These are phyloP conservation scores for Lasiurus cinereus DNA, from an alignment of 2,113 vertebrate species.

Conservation along the genomic window DNA sequence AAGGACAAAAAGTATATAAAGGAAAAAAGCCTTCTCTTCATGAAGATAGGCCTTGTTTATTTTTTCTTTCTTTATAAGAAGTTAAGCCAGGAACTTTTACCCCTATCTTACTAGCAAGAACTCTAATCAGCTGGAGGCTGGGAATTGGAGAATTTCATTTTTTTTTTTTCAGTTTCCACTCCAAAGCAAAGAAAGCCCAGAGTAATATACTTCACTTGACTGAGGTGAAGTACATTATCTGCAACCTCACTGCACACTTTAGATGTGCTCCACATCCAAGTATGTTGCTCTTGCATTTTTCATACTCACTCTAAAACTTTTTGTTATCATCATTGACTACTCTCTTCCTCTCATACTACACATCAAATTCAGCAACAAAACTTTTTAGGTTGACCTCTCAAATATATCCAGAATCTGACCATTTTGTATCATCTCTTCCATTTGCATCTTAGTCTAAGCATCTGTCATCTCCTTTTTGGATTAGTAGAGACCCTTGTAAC, in stretches of 20 bases:
- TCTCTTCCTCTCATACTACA: background rate
- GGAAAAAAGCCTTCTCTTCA: background rate
- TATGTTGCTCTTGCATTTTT: background rate
- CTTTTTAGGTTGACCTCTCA: background rate
- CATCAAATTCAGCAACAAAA: constrained; percentile 12
- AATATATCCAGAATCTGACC: background rate
- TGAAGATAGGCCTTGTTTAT: background rate
- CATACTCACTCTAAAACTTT: background rate
- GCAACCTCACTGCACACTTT: background rate
- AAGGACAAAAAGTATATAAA: background rate
- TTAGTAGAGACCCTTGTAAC: background rate
- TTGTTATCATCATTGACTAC: background rate
- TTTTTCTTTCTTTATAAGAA: background rate
- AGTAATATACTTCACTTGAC: background rate
- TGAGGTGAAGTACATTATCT: background rate
- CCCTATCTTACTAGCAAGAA: background rate
- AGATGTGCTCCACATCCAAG: background rate
- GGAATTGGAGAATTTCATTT: background rate
- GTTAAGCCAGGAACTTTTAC: background rate
- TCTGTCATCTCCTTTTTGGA: background rate
- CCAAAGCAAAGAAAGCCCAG: background rate
- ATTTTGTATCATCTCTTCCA: background rate
- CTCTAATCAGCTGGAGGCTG: background rate
- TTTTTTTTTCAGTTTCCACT: background rate
- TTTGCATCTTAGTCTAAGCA: background rate